Evolutionary conservation across 2,113 vertebrate species (phyloP).

Genomic region (Pangasianodon hypophthalmus): DNA sequence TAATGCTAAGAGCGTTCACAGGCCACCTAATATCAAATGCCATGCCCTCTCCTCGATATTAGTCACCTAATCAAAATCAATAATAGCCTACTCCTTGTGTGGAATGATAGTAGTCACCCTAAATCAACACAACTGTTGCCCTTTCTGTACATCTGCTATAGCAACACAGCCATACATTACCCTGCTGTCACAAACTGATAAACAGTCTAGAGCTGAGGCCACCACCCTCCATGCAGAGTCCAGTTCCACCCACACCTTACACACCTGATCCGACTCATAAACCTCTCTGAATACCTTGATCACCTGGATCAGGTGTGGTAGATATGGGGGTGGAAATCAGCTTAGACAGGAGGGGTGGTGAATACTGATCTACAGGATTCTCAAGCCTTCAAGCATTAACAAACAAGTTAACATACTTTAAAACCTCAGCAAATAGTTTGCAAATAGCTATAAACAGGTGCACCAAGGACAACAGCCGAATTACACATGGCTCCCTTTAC

Average conservation of each 20-base stretch:
- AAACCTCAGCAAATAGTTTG: not conserved
- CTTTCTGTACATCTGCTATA: not conserved
- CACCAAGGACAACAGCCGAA: not conserved
- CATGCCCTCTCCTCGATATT: not conserved
- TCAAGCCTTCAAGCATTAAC: not conserved
- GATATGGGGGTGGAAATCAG: not conserved
- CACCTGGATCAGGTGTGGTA: conserved; percentile 12
- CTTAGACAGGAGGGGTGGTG: not conserved
- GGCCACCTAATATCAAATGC: not conserved
- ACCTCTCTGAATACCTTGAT: not conserved
- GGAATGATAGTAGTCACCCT: not conserved
- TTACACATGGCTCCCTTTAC: not conserved
- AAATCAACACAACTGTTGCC: not conserved
- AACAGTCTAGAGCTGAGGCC: not conserved
- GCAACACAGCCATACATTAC: not conserved
- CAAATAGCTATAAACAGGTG: not conserved
- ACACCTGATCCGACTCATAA: not conserved
- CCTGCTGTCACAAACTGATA: not conserved
- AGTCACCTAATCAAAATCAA: not conserved
- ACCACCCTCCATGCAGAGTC: not conserved
- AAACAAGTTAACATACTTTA: not conserved
- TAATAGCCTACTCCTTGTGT: not conserved
- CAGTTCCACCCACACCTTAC: not conserved
- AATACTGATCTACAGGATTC: not conserved
- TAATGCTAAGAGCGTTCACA: not conserved